Base-by-base conservation (phyloP, 2,888 invertebrate genomes). In the Acanthopleura granulata region DNA sequence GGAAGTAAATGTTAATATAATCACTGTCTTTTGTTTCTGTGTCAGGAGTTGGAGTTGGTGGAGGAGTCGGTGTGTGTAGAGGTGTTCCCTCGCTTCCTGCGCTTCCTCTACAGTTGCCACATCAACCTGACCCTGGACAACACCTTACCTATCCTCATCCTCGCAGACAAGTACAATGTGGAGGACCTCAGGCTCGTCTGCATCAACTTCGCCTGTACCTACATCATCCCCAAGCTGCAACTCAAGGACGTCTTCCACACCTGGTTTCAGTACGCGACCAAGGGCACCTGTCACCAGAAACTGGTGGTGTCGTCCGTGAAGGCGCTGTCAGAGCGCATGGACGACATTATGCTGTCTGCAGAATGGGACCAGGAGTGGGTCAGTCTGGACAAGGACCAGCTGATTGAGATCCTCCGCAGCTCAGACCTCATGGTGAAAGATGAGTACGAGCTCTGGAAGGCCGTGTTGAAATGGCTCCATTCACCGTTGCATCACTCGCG, bases 131-230 rank as follows among this genome's bases (percentile, higher is more conserved):
- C 89, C 79, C 83, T 86, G 69, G 89, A 89, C 71, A 91, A 89
- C 80, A 88, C 89, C 4, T 83, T 91, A 25, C 90, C 91, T 3
- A 80, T 91, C 14, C 84, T 91, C 3, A 87, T 91, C n/a, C 82
- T 91, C 62, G 90, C 91, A 12, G 91, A 91, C 82, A 91, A 91
- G 79, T 91, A 91, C 82, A 90, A 91, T 81, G 90, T 91, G 6
- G 78, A 81, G 18, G 89, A 89, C 71, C 82, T 91, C 57, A 85
- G 89, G 73, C 89, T 86, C 80, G 91, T 91, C 61, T 91, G 91
- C 81, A 84, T 91, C 49, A 88, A 90, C 76, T 91, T 89, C 83
- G 91, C 91, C 0, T 86, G 89, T 73, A 84, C 85, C n/a, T 86
- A 89, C 80, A 87, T 87, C 74, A 87, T 87, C 69, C 90, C 91